A percentile compares a stretch with the other conserved stretches of the same genome.
phyloP scores from a whole-genome alignment of 2,888 invertebrate species.

The Oxycera nigricornis region DNA sequence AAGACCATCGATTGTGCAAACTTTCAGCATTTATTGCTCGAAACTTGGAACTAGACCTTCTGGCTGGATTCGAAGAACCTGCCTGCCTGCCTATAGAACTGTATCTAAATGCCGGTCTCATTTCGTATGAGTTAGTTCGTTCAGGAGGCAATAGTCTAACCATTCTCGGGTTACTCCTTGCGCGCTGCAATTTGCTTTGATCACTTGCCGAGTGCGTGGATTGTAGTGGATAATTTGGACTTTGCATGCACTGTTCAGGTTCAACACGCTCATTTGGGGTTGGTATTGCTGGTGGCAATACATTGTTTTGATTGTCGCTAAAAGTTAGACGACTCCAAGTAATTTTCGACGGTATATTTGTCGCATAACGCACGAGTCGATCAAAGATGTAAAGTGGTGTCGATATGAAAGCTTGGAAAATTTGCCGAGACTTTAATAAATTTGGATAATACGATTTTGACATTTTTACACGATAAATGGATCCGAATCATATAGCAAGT shows the following conservation, averaged over 20 bases:
- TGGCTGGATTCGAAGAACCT: background rate
- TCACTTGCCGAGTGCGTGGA: background rate
- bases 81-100: background rate
- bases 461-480: conserved; percentile 11
- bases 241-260: too few relatives aligned
- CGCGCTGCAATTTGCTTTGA: background rate
- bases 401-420: conserved; percentile 37
- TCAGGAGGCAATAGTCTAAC: too few relatives aligned
- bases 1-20: background rate
- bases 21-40: background rate
- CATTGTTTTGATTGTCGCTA: too few relatives aligned
- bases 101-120: too few relatives aligned
- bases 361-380: conserved; percentile 26
- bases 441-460: background rate
- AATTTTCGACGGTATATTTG: too few relatives aligned
- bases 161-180: background rate
- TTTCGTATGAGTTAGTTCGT: too few relatives aligned
- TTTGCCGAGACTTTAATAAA: conserved; percentile 28
- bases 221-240: too few relatives aligned
- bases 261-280: too few relatives aligned
- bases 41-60: background rate
- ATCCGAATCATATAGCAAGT: background rate
- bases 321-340: too few relatives aligned
- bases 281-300: too few relatives aligned
- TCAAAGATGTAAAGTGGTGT: conserved; percentile 26